Percentiles rank a stretch among this genome's conserved stretches.
phyloP scores from a whole-genome alignment of 2,113 vertebrate species.

The Excalfactoria chinensis region DNA sequence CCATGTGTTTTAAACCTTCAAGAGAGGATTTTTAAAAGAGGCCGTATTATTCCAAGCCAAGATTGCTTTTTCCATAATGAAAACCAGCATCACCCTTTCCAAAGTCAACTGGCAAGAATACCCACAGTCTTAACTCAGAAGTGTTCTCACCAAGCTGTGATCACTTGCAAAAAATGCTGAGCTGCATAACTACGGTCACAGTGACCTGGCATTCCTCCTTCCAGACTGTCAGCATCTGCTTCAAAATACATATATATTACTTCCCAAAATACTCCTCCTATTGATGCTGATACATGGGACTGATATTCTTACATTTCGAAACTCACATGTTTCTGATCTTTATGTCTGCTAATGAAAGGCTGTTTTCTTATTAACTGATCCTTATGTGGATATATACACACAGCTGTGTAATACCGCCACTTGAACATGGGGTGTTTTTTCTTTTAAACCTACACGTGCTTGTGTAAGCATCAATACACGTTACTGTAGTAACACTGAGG shows the following conservation, averaged over 20 bases:
- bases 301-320: background rate
- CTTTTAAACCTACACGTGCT: background rate
- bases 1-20: background rate
- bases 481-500: background rate
- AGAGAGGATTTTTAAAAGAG: background rate
- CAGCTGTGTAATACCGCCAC: background rate
- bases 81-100: background rate
- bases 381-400: background rate
- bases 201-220: background rate
- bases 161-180: background rate
- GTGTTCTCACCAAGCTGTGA: background rate
- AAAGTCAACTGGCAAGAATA: background rate
- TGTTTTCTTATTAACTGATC: background rate
- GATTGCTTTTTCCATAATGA: background rate
- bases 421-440: background rate
- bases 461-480: background rate
- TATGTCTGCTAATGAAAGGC: background rate
- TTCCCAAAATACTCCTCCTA: background rate
- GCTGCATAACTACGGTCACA: background rate
- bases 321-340: background rate
- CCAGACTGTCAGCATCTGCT: background rate
- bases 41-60: background rate
- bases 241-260: background rate
- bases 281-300: background rate
- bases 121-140: accelerated